A percentile compares a stretch with the other conserved stretches of the same genome.
phyloP scores from a whole-genome alignment of 2,797 vertebrate genomes.

The Holocentrus rufus region DNA sequence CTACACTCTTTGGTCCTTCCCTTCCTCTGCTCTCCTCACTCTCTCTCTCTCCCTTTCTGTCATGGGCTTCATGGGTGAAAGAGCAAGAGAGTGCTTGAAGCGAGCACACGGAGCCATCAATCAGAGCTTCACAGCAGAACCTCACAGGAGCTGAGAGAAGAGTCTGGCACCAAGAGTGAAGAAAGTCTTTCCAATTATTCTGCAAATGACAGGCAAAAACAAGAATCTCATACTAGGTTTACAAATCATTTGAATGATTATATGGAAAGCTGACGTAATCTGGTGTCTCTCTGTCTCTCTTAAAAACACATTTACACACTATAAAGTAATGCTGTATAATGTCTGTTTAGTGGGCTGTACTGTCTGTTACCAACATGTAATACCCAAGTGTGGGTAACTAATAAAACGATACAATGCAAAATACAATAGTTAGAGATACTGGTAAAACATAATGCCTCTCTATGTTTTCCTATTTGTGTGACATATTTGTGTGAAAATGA shows the following conservation, averaged over 20 bases:
- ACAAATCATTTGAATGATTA: background rate
- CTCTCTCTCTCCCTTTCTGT: background rate
- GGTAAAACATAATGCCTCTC: too few species aligned
- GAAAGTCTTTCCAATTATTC: background rate
- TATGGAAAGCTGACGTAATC: too few species aligned
- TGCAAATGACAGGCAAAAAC: background rate
- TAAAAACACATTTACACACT: too few species aligned
- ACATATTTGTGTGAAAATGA: too few species aligned
- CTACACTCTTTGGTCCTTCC: slow-evolving; percentile 17
- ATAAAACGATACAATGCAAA: too few species aligned
- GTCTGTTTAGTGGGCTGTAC: background rate
- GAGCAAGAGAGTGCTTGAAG: slow-evolving; percentile 1
- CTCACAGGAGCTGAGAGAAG: background rate
- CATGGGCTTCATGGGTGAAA: background rate
- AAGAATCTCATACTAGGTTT: background rate
- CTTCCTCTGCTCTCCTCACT: background rate
- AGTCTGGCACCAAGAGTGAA: background rate
- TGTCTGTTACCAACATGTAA: background rate
- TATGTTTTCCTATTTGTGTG: too few species aligned
- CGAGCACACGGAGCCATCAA: background rate
- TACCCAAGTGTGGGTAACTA: too few species aligned
- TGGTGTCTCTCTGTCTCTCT: too few species aligned
- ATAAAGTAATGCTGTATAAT: too few species aligned
- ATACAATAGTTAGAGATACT: too few species aligned
- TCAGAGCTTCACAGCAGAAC: background rate